Base-by-base conservation (phyloP, 1,140 invertebrate genomes). In the Zaprionus kolodkinae region DNA sequence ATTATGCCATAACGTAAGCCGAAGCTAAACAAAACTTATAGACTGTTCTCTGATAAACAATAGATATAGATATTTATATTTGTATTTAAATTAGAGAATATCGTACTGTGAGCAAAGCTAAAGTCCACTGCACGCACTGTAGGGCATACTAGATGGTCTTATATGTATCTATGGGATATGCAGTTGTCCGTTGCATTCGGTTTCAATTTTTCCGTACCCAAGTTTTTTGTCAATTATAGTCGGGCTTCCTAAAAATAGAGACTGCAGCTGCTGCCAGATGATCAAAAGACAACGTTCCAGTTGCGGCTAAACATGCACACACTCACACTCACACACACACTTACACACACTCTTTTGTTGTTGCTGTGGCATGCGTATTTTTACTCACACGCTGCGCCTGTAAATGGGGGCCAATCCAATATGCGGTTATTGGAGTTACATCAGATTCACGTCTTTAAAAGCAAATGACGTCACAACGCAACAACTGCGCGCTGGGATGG, bases 211-310 rank as follows among this genome's bases (percentile, higher is more conserved):
- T 67, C 63, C 45, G 15, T 13, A 36, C 60, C 50, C 50, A n/a
- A 69, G 36, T 55, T 65, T 66, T 61, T 72, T 64, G 59, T 54
- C 62, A 67, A 70, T 64, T 61, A 35, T 70, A 71, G 67, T 15
- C 35, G 17, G 43, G 55, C 65, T 48, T 30, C 43, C 83, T 87
- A 86, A 71, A 86, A 86, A 86, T 86, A 86, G 82, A 57, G 62
- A 43, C 72, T 61, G 72, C 60, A 59, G 66, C 75, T 78, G 82
- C 52, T 40, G 48, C 40, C 66, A 74, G 59, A 74, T 76, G 79
- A 59, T 64, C 52, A 50, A 45, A 54, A 52, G 62, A 57, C 82
- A 57, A 65, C 69, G 38, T 71, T 83, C 72, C 81, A 87, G 79
- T 70, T 79, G 79, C 55, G 71, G 81, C 75, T 81, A 45, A 38